These are phyloP conservation scores for Orcinus orca DNA, from an alignment of 2,113 vertebrate genomes.

Conservation along the genomic window DNA sequence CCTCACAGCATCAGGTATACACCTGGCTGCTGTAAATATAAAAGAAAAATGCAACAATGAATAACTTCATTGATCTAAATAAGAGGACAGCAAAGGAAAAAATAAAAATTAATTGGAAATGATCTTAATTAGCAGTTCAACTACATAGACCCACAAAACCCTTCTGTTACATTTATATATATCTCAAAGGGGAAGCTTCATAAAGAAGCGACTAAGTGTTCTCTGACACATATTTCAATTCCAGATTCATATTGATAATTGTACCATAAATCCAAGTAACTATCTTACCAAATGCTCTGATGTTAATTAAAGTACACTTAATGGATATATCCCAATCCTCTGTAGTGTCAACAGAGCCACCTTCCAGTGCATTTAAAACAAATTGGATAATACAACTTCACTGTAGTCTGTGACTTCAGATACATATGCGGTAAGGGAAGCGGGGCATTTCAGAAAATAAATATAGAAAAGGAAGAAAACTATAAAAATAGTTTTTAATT, in stretches of 20 bases:
- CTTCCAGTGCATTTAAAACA: background rate
- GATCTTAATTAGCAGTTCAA: background rate
- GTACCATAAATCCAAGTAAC: constrained; percentile 53
- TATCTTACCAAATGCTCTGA: constrained; percentile 29
- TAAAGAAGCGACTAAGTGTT: background rate
- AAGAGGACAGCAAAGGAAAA: background rate
- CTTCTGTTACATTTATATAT: background rate
- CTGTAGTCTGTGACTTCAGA: background rate
- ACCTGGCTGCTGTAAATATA: background rate
- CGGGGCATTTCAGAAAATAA: background rate
- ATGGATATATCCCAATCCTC: background rate
- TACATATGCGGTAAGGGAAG: background rate
- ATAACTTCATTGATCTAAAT: background rate
- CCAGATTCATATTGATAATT: constrained; percentile 33
- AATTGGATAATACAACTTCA: constrained; percentile 23
- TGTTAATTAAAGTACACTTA: constrained; percentile 49
- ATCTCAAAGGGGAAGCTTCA: background rate
- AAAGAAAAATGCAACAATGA: background rate
- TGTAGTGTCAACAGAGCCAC: background rate
- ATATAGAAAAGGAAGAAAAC: background rate
- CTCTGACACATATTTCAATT: constrained; percentile 28
- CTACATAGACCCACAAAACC: background rate
- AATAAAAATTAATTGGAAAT: background rate
- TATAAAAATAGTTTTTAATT: background rate
- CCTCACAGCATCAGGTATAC: background rate